phyloP scores from a whole-genome alignment of 2,113 vertebrate genomes.

The Platysternon megacephalum region DNA sequence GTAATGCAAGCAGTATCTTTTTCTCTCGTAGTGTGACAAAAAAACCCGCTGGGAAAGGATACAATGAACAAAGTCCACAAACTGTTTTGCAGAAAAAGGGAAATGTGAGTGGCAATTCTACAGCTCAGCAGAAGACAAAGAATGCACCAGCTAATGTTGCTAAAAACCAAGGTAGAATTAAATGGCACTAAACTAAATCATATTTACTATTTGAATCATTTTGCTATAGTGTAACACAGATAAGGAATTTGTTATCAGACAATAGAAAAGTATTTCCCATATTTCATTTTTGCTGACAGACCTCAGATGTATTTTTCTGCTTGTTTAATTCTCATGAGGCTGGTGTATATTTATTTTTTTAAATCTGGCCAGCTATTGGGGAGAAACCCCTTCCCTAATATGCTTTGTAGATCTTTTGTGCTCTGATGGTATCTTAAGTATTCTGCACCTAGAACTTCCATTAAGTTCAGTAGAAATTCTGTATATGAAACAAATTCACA shows the following conservation, averaged over 20 bases:
- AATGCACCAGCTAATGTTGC: slow-evolving; percentile 68
- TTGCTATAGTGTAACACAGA: background rate
- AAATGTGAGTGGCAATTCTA: slow-evolving; percentile 58
- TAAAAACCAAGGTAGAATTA: slow-evolving; percentile 85
- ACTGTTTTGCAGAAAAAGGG: slow-evolving; percentile 79
- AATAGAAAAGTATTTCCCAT: slow-evolving; percentile 17
- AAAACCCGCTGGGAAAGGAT: slow-evolving; percentile 79
- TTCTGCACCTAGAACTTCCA: slow-evolving; percentile 19
- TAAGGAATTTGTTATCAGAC: background rate
- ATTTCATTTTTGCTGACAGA: background rate
- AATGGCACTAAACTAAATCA: background rate
- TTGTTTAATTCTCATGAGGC: background rate
- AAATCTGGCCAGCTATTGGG: slow-evolving; percentile 3
- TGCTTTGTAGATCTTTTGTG: background rate
- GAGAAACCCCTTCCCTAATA: background rate
- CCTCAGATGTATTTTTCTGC: slow-evolving; percentile 19
- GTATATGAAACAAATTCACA: background rate
- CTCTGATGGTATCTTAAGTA: background rate
- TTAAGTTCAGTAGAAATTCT: slow-evolving; percentile 25
- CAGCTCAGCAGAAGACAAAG: slow-evolving; percentile 81
- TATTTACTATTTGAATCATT: slow-evolving; percentile 4
- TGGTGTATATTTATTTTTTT: background rate
- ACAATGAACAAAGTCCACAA: slow-evolving; percentile 75
- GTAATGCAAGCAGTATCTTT: slow-evolving; percentile 43
- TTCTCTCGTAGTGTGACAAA: slow-evolving; percentile 80